These are phyloP conservation scores for Caiman crocodilus DNA, from an alignment of 2,797 vertebrate species.

Conservation along the genomic window DNA sequence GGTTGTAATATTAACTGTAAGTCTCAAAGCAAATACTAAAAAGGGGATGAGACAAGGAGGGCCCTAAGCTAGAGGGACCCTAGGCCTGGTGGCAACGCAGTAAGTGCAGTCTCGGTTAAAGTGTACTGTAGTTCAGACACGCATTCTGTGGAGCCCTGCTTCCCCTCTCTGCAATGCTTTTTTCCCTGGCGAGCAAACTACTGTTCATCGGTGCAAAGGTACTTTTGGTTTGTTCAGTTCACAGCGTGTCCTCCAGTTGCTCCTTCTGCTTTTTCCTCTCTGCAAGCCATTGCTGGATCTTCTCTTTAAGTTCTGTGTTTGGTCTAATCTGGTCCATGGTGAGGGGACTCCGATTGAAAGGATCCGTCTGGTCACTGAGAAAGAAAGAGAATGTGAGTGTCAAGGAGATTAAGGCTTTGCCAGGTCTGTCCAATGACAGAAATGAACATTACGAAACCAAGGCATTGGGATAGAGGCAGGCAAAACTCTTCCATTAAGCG, in stretches of 20 bases:
- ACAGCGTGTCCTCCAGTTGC: slow-evolving; percentile 88
- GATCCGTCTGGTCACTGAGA: slow-evolving; percentile 97
- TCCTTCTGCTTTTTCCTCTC: slow-evolving; percentile 91
- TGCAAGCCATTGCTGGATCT: slow-evolving; percentile 94
- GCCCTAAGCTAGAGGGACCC: slow-evolving; percentile 6
- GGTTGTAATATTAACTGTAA: slow-evolving; percentile 40
- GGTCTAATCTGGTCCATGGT: slow-evolving; percentile 99
- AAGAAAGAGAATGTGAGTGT: slow-evolving; percentile 21
- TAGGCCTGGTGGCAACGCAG: not conserved
- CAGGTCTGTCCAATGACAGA: fast-evolving
- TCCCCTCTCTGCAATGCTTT: not conserved
- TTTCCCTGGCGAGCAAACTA: fast-evolving
- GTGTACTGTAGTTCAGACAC: not conserved
- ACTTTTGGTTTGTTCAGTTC: slow-evolving; percentile 62
- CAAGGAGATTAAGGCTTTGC: not conserved
- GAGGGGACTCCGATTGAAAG: slow-evolving; percentile 97
- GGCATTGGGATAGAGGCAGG: not conserved
- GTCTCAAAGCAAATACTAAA: slow-evolving; percentile 25
- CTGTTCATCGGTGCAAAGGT: not conserved
- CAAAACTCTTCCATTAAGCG: not conserved
- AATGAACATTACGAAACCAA: not conserved
- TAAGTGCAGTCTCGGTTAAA: not conserved
- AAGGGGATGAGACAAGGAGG: slow-evolving; percentile 8
- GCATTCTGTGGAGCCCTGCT: slow-evolving; percentile 22
- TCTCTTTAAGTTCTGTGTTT: slow-evolving; percentile 94